Evolutionary conservation across 2,113 vertebrate species (phyloP).

Genomic region (Bufo gargarizans): DNA sequence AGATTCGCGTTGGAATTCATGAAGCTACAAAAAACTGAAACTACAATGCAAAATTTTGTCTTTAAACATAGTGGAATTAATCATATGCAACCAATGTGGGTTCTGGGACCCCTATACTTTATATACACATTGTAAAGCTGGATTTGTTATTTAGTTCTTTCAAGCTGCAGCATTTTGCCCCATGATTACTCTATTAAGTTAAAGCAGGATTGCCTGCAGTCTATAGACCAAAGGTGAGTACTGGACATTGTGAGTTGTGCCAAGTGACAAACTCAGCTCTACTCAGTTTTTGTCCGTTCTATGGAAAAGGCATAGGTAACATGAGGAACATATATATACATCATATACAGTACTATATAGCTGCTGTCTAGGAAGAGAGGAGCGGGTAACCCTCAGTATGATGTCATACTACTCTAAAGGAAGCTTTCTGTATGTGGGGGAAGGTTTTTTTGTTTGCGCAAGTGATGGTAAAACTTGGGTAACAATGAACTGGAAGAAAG

Average conservation of each 20-base stretch:
- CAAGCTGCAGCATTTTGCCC: too few species aligned
- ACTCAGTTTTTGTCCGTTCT: too few species aligned
- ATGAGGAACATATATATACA: too few species aligned
- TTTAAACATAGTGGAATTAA: too few species aligned
- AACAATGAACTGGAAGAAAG: constrained; percentile 45
- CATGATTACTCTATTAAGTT: background rate
- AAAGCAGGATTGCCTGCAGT: background rate
- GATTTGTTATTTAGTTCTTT: too few species aligned
- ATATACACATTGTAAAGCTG: too few species aligned
- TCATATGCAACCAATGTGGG: too few species aligned
- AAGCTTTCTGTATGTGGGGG: constrained; percentile 16
- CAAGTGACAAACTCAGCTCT: too few species aligned
- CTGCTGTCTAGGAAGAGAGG: background rate
- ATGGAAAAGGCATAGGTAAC: too few species aligned
- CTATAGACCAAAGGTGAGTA: too few species aligned
- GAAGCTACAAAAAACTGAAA: background rate
- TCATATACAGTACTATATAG: background rate
- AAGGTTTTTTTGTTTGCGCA: constrained; percentile 19
- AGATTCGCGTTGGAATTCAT: background rate
- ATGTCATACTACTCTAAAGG: constrained; percentile 3
- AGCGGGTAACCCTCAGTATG: background rate
- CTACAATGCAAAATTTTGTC: background rate
- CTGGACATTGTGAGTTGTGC: too few species aligned
- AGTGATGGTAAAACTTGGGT: constrained; percentile 15
- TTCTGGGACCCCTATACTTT: too few species aligned